A percentile compares a stretch with the other conserved stretches of the same genome.
phyloP scores from a whole-genome alignment of 2,888 invertebrate genomes.

The Oegoconia quadripuncta region DNA sequence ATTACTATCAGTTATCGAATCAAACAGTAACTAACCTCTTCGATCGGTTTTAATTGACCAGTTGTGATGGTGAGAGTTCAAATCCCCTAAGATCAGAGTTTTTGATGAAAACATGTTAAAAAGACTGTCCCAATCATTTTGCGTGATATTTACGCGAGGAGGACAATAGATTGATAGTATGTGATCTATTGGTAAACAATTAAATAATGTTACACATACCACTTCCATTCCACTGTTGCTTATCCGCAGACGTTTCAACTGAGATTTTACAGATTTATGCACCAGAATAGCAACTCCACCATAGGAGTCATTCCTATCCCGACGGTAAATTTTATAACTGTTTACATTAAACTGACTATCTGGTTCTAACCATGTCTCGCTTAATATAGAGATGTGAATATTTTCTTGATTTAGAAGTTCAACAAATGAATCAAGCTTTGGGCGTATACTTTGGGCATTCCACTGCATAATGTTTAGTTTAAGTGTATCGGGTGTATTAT shows the following conservation, averaged over 20 bases:
- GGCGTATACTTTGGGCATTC: conserved; percentile 9
- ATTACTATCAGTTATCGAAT: background rate
- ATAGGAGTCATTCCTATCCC: conserved; percentile 8
- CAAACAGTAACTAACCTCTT: background rate
- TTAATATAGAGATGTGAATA: conserved; percentile 4
- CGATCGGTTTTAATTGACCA: conserved; percentile 3
- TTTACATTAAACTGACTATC: conserved; percentile 3
- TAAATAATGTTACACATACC: conserved; percentile 3
- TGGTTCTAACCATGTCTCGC: conserved; percentile 8
- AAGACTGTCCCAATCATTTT: background rate
- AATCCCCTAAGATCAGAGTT: background rate
- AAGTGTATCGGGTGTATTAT: background rate
- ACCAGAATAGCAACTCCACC: conserved; percentile 11
- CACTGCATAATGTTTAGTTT: conserved; percentile 11
- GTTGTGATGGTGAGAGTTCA: background rate
- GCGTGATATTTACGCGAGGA: background rate
- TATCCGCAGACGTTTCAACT: background rate
- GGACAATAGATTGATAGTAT: conserved; percentile 5
- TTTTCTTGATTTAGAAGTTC: conserved; percentile 8
- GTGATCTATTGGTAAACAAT: background rate
- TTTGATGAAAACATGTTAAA: background rate
- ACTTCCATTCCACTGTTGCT: conserved; percentile 7
- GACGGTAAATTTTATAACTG: conserved; percentile 11
- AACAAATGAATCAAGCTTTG: conserved; percentile 2
- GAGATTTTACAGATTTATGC: conserved; percentile 9